These are phyloP conservation scores for Listrodromus nycthemerus DNA, from an alignment of 2,888 invertebrate species.

Conservation along the genomic window DNA sequence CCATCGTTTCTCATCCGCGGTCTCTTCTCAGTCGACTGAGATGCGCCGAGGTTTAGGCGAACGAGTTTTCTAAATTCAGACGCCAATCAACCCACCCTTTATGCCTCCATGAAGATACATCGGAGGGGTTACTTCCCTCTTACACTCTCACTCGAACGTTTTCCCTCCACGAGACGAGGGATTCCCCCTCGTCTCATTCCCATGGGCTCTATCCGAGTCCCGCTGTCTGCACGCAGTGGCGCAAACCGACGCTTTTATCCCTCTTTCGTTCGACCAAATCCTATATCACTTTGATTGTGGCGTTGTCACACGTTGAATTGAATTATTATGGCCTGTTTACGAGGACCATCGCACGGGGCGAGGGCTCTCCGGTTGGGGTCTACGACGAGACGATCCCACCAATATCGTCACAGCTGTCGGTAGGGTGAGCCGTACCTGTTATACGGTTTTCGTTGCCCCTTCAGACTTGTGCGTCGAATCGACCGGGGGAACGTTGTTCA, in stretches of 20 bases:
- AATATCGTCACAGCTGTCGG: conserved; percentile 11
- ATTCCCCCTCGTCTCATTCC: conserved; percentile 20
- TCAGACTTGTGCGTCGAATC: neutral
- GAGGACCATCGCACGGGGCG: conserved; percentile 27
- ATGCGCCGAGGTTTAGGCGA: conserved; percentile 5
- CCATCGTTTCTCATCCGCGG: conserved; percentile 44
- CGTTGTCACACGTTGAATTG: conserved; percentile 61
- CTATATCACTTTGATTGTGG: conserved; percentile 63
- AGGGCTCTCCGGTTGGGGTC: conserved; percentile 1
- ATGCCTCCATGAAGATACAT: conserved; percentile 54
- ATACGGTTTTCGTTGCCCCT: neutral
- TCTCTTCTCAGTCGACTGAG: conserved; percentile 25
- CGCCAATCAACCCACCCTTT: conserved; percentile 58
- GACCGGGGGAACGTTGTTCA: neutral
- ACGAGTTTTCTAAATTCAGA: conserved; percentile 57
- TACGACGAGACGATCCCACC: conserved; percentile 33
- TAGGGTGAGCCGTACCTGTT: neutral
- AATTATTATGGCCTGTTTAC: conserved; percentile 65
- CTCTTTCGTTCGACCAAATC: conserved; percentile 54
- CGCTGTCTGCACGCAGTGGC: conserved; percentile 30
- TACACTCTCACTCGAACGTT: conserved; percentile 40
- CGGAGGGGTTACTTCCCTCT: conserved; percentile 2
- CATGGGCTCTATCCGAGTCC: conserved; percentile 14
- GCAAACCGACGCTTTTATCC: conserved; percentile 43
- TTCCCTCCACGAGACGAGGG: conserved; percentile 21